These are phyloP conservation scores for Zaprionus ghesquierei DNA, from an alignment of 1,140 invertebrate genomes.

Conservation along the genomic window DNA sequence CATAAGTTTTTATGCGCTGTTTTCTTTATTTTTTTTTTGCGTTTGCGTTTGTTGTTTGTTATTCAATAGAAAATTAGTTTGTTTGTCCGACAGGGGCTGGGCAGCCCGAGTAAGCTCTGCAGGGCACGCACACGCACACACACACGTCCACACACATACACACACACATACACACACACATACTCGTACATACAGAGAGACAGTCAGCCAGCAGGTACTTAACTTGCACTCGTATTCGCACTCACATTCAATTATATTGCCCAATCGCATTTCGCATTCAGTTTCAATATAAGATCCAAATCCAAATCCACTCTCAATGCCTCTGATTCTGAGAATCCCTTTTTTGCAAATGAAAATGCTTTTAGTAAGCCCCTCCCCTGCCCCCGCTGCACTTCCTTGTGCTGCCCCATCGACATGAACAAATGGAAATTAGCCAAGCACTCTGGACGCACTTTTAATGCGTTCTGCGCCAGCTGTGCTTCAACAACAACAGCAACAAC, in stretches of 20 bases:
- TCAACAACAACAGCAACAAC: conserved; percentile 12
- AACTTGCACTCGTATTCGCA: conserved; percentile 12
- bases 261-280: conserved; percentile 34
- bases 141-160: background rate
- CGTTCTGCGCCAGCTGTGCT: conserved; percentile 11
- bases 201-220: conserved; percentile 18
- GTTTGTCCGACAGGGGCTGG: conserved; percentile 24
- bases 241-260: conserved; percentile 31
- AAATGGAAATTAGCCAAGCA: conserved; percentile 34
- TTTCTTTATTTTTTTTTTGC: conserved; percentile 36
- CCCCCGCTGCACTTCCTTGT: no score
- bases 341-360: conserved; percentile 14
- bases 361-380: background rate
- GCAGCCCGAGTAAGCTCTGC: background rate
- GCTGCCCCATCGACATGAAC: background rate
- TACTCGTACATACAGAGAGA: background rate
- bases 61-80: conserved; percentile 54
- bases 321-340: background rate
- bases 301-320: conserved; percentile 34
- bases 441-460: conserved; percentile 14
- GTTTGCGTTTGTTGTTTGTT: conserved; percentile 23
- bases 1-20: conserved; percentile 44
- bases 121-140: background rate
- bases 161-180: background rate
- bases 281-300: conserved; percentile 26